Conservation (phyloP, 2,888 invertebrate genomes). For the Drosophila mimetica region DNA sequence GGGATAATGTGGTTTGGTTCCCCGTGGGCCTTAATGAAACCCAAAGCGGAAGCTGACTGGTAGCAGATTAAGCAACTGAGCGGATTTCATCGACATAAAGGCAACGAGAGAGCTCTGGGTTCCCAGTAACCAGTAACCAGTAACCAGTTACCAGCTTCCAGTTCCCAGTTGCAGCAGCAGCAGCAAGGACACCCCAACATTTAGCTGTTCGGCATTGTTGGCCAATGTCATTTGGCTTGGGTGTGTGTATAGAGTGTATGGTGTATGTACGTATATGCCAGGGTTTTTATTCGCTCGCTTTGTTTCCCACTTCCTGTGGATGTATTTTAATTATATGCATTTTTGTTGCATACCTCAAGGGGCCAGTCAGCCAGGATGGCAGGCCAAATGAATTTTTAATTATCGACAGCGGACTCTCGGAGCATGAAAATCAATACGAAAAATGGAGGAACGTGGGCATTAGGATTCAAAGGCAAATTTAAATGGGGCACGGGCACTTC, state of each 20-base stretch:
- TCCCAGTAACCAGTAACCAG: slow-evolving; percentile 7
- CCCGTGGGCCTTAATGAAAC: slow-evolving; percentile 67
- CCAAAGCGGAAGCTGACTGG: slow-evolving; percentile 74
- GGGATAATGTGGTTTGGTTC: slow-evolving; percentile 57
- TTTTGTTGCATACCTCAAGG: slow-evolving; percentile 63
- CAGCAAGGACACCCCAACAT: slow-evolving; percentile 36
- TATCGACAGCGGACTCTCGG: slow-evolving; percentile 51
- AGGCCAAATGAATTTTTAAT: slow-evolving; percentile 76
- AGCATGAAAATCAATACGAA: slow-evolving; percentile 63
- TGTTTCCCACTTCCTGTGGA: slow-evolving; percentile 22
- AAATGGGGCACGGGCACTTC: slow-evolving; percentile 6
- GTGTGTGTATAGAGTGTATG: too few species aligned
- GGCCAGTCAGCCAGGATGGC: slow-evolving; percentile 25
- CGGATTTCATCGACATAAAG: slow-evolving; percentile 72
- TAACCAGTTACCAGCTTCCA: background rate
- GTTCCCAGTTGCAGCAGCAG: slow-evolving; percentile 7
- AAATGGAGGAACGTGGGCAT: slow-evolving; percentile 42
- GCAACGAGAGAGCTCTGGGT: slow-evolving; percentile 20
- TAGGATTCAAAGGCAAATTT: slow-evolving; percentile 40
- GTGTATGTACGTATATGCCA: background rate
- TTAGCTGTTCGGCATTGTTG: slow-evolving; percentile 39
- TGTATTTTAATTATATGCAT: slow-evolving; percentile 73
- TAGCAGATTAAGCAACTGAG: slow-evolving; percentile 76
- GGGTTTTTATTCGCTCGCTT: slow-evolving; percentile 4
- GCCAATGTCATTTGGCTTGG: slow-evolving; percentile 18